Conservation (phyloP, 2,888 invertebrate species). For the Torymus auratus region DNA sequence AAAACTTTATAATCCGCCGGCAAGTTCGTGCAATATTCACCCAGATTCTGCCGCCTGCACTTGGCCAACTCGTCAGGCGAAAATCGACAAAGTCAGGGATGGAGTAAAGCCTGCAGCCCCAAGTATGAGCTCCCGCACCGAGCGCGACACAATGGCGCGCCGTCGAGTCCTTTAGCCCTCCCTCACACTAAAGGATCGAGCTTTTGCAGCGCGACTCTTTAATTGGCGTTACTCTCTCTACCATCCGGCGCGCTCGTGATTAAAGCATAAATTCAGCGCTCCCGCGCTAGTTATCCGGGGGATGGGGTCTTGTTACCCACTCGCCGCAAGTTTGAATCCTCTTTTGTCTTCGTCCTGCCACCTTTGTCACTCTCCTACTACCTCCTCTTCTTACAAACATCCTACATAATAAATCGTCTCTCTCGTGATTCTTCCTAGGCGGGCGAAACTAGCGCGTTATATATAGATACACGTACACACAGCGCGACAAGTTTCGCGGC, state of each 20-base stretch:
- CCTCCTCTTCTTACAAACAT: background rate
- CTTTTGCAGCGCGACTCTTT: background rate
- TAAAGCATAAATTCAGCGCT: slow-evolving; percentile 23
- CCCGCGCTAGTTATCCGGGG: background rate
- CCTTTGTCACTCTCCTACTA: background rate
- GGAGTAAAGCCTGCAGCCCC: background rate
- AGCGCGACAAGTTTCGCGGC: too few species aligned
- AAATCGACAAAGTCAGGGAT: background rate
- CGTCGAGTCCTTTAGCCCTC: too few species aligned
- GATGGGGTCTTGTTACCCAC: too few species aligned
- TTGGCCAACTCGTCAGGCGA: background rate
- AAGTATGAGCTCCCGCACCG: too few species aligned
- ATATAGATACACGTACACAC: too few species aligned
- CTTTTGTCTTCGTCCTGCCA: slow-evolving; percentile 1
- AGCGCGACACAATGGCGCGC: too few species aligned
- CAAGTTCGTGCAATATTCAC: background rate
- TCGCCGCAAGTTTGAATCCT: background rate
- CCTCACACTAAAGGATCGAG: too few species aligned
- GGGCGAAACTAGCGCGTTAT: slow-evolving; percentile 8
- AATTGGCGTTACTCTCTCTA: slow-evolving; percentile 12
- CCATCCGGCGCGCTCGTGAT: slow-evolving; percentile 11
- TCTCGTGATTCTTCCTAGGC: background rate
- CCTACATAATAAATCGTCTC: too few species aligned
- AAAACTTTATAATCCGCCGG: slow-evolving; percentile 17
- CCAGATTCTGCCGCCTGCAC: background rate